Conservation (phyloP, 2,797 vertebrate genomes). For the Cyclopterus lumpus region DNA sequence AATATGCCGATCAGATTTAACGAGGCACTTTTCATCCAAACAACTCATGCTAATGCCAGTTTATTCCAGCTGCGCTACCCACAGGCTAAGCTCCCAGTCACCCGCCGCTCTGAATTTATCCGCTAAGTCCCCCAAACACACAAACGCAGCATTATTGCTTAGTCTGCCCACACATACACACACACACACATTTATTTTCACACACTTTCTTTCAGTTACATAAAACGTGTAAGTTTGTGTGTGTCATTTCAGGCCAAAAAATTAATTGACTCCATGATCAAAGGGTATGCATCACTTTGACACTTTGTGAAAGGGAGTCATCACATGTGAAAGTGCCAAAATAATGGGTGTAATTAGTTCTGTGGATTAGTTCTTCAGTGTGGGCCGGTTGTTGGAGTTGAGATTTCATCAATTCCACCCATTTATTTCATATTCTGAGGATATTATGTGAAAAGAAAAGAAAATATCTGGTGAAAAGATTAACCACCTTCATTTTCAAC, state of each 20-base stretch:
- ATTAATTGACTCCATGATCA: slow-evolving; percentile 38
- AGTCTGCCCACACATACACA: slow-evolving; percentile 46
- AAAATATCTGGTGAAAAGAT: not conserved
- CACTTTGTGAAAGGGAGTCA: slow-evolving; percentile 18
- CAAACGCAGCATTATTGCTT: slow-evolving; percentile 67
- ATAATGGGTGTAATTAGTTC: slow-evolving; percentile 39
- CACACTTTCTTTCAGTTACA: slow-evolving; percentile 55
- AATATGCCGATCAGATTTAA: slow-evolving; percentile 79
- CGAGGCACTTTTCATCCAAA: slow-evolving; percentile 75
- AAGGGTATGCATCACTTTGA: slow-evolving; percentile 34
- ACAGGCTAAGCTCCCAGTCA: slow-evolving; percentile 76
- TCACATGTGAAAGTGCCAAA: slow-evolving; percentile 23
- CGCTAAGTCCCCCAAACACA: slow-evolving; percentile 72
- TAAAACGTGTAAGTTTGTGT: slow-evolving; percentile 36
- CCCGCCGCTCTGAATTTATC: slow-evolving; percentile 75
- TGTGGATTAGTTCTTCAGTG: slow-evolving; percentile 22
- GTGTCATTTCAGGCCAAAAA: slow-evolving; percentile 60
- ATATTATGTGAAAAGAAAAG: not conserved
- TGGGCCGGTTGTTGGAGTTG: not conserved
- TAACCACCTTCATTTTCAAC: not conserved
- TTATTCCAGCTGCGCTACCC: slow-evolving; percentile 72
- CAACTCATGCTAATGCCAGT: slow-evolving; percentile 75
- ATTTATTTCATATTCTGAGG: not conserved
- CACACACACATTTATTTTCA: slow-evolving; percentile 16
- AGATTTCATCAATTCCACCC: slow-evolving; percentile 10